These are phyloP conservation scores for Triplophysa siluroides DNA, from an alignment of 2,113 vertebrate genomes.

Conservation along the genomic window DNA sequence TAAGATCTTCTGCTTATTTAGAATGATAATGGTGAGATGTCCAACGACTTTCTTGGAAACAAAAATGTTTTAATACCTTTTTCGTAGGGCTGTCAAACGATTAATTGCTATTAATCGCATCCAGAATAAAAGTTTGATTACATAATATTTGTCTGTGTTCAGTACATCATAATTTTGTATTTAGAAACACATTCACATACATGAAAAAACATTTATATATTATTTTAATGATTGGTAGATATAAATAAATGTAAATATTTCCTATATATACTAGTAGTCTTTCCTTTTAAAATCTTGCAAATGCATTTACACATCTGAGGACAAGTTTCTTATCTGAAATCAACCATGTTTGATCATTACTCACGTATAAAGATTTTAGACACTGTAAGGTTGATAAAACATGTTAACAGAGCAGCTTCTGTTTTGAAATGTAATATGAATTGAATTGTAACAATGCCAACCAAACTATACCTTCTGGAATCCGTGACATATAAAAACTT, in stretches of 20 bases:
- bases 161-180: too few relatives aligned
- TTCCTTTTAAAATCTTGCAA: too few relatives aligned
- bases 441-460: background rate
- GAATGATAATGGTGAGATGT: constrained; percentile 8
- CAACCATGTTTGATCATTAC: background rate
- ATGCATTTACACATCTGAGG: too few relatives aligned
- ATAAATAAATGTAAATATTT: too few relatives aligned
- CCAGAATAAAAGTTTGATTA: too few relatives aligned
- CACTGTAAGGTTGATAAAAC: background rate
- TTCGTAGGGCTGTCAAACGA: background rate
- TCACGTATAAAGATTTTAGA: background rate
- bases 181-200: too few relatives aligned
- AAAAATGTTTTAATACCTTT: constrained; percentile 14
- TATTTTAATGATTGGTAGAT: too few relatives aligned
- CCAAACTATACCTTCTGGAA: background rate
- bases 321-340: background rate
- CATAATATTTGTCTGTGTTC: too few relatives aligned
- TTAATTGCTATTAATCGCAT: too few relatives aligned
- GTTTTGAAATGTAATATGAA: background rate
- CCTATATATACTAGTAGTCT: too few relatives aligned
- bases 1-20: constrained; percentile 13
- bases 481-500: background rate
- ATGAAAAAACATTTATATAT: too few relatives aligned
- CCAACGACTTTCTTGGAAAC: background rate
- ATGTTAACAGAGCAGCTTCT: background rate